Conservation (phyloP, 2,888 invertebrate species). For the Silvanus unidentatus region DNA sequence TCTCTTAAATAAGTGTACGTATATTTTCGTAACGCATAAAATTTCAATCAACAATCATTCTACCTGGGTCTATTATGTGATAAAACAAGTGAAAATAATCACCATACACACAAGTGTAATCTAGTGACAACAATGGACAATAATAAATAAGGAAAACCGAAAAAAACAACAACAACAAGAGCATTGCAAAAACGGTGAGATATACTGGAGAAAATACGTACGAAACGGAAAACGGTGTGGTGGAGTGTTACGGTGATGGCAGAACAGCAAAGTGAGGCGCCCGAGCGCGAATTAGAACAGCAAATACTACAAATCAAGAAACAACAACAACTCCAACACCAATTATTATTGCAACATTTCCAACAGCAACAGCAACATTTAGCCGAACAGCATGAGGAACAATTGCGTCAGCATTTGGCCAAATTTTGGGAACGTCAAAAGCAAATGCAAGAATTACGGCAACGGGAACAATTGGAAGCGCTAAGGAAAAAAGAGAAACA, state of each 20-base stretch:
- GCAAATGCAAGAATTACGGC: conserved; percentile 66
- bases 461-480: conserved; percentile 77
- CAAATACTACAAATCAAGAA: conserved; percentile 76
- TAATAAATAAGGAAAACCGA: too few relatives aligned
- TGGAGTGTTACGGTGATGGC: too few relatives aligned
- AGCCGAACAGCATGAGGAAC: conserved; percentile 85
- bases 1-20: too few relatives aligned
- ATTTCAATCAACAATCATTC: too few relatives aligned
- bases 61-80: too few relatives aligned
- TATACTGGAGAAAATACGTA: too few relatives aligned
- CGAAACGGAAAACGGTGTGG: too few relatives aligned
- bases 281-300: conserved; percentile 47
- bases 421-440: conserved; percentile 91
- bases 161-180: too few relatives aligned
- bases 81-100: too few relatives aligned
- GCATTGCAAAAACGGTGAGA: too few relatives aligned
- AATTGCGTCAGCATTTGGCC: conserved; percentile 82
- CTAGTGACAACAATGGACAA: conserved; percentile 25
- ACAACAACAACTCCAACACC: conserved; percentile 88
- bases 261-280: conserved; percentile 41
- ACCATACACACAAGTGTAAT: conserved; percentile 7
- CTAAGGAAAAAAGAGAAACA: conserved; percentile 90
- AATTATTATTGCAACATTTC: conserved; percentile 84
- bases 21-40: too few relatives aligned
- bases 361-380: conserved; percentile 88